Evolutionary conservation across 2,888 invertebrate genomes (phyloP).

Genomic region (Aproaerema taeniolella): DNA sequence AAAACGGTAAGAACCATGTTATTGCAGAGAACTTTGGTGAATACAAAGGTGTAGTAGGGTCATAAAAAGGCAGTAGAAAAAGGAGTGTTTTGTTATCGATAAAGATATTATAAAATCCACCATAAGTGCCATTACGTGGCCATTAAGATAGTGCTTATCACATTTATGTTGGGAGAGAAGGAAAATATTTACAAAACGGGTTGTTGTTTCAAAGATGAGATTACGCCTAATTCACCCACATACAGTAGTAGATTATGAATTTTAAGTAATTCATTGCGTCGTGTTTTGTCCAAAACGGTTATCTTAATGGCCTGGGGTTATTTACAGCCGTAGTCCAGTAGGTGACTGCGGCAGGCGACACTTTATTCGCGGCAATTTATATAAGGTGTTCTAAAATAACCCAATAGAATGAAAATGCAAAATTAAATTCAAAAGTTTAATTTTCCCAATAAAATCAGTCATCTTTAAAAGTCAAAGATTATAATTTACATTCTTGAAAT

Average conservation of each 20-base stretch:
- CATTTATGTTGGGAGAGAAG: slow-evolving; percentile 42
- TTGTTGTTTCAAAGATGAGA: slow-evolving; percentile 39
- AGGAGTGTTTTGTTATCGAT: slow-evolving; percentile 27
- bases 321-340: slow-evolving; percentile 14
- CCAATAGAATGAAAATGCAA: too few species aligned
- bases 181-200: slow-evolving; percentile 50
- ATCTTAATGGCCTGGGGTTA: slow-evolving; percentile 43
- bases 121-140: slow-evolving; percentile 46
- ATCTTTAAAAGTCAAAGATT: too few species aligned
- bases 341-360: slow-evolving; percentile 8
- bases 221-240: slow-evolving; percentile 52
- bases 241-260: slow-evolving; percentile 57
- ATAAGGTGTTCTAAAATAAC: too few species aligned
- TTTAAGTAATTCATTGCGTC: slow-evolving; percentile 43
- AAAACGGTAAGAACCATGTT: slow-evolving; percentile 9
- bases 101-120: slow-evolving; percentile 52
- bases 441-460: too few species aligned
- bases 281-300: slow-evolving; percentile 45
- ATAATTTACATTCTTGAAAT: too few species aligned
- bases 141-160: slow-evolving; percentile 62
- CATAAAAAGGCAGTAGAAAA: slow-evolving; percentile 4
- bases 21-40: too few species aligned
- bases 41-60: slow-evolving; percentile 7
- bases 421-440: too few species aligned
- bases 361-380: slow-evolving; percentile 1